Conservation (phyloP, 1,140 invertebrate genomes). For the Heterodera schachtii region DNA sequence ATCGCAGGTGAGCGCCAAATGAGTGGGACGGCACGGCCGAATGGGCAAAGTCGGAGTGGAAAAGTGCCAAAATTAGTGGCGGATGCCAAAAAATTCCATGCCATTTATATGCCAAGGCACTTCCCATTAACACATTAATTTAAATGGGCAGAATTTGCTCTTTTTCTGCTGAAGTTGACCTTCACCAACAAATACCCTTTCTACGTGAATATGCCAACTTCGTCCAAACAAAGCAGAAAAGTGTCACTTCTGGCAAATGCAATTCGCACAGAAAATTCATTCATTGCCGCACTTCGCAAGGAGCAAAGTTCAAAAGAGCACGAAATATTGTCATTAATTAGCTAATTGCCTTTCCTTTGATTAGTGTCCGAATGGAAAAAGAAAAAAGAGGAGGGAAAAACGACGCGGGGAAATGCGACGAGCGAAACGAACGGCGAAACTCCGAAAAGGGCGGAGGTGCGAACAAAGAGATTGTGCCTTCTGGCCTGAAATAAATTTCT, state of each 20-base stretch:
- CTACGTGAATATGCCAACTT: constrained; percentile 44
- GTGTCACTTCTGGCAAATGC: constrained; percentile 39
- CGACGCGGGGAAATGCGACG: too few relatives aligned
- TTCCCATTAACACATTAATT: not conserved
- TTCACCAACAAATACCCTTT: constrained; percentile 46
- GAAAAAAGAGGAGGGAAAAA: not conserved
- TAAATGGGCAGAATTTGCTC: not conserved
- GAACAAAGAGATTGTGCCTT: not conserved
- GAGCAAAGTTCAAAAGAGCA: not conserved
- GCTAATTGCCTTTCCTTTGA: not conserved
- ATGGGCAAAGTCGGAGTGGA: too few relatives aligned
- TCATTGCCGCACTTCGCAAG: constrained; percentile 3
- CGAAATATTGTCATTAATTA: not conserved
- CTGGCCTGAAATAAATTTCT: not conserved
- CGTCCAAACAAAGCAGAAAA: constrained; percentile 49
- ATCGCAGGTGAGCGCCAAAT: constrained; percentile 30
- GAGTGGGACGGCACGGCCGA: too few relatives aligned
- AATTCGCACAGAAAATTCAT: constrained; percentile 29
- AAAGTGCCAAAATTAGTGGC: too few relatives aligned
- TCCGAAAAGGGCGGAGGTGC: too few relatives aligned
- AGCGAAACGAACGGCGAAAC: too few relatives aligned
- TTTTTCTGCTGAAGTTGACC: constrained; percentile 15
- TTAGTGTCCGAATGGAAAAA: not conserved
- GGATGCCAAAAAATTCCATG: too few relatives aligned
- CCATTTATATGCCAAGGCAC: too few relatives aligned